Conservation (phyloP, 2,113 vertebrate genomes). For the Probosciger aterrimus region DNA sequence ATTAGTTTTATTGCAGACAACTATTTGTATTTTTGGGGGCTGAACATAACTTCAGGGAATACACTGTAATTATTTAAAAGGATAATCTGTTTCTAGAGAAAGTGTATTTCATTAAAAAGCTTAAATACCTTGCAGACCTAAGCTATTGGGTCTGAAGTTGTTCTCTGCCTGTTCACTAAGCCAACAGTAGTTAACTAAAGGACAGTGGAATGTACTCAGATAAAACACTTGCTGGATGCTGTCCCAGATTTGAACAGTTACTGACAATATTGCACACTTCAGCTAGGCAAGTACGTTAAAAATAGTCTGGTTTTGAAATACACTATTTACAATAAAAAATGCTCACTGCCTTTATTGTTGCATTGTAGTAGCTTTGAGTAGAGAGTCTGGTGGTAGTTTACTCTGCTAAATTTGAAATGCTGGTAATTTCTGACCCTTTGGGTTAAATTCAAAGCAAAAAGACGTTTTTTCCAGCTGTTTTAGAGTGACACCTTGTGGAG, state of each 20-base stretch:
- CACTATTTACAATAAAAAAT: not conserved
- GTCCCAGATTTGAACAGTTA: not conserved
- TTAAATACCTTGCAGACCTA: not conserved
- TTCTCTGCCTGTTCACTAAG: not conserved
- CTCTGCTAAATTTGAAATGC: not conserved
- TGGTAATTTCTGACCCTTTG: not conserved
- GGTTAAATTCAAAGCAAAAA: not conserved
- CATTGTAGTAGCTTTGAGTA: not conserved
- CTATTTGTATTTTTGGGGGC: not conserved
- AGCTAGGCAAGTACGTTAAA: not conserved
- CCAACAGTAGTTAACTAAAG: not conserved
- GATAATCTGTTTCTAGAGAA: not conserved
- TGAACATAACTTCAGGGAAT: not conserved
- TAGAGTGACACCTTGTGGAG: conserved; percentile 55
- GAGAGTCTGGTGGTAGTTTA: not conserved
- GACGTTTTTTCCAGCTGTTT: not conserved
- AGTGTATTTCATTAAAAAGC: not conserved
- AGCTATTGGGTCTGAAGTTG: not conserved
- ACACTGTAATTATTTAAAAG: not conserved
- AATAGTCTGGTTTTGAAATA: not conserved
- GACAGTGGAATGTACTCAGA: not conserved
- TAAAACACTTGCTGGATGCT: not conserved
- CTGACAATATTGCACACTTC: not conserved
- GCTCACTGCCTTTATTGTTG: not conserved
- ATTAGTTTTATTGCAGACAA: not conserved